Evolutionary conservation across 2,888 invertebrate genomes (phyloP).

Genomic region (Cepaea hortensis): DNA sequence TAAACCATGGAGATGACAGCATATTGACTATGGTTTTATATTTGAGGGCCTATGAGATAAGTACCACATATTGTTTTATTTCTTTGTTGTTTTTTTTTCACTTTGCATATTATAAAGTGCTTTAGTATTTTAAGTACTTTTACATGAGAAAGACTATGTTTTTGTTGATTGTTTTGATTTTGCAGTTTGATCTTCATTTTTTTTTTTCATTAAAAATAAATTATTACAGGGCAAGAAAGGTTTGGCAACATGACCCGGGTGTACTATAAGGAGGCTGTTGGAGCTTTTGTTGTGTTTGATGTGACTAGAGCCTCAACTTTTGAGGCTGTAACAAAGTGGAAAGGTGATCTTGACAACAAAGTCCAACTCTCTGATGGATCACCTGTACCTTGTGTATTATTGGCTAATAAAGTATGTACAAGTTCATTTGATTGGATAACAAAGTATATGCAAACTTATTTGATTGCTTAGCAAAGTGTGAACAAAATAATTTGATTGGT

Average conservation of each 20-base stretch:
- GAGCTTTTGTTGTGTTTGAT: conserved; percentile 79
- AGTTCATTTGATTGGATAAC: too few relatives aligned
- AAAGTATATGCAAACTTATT: too few relatives aligned
- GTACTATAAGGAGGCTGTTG: conserved; percentile 80
- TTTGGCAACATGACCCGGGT: conserved; percentile 81
- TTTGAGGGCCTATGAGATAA: too few relatives aligned
- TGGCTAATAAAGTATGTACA: conserved; percentile 79
- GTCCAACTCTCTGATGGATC: conserved; percentile 79
- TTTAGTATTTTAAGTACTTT: too few relatives aligned
- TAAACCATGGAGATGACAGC: too few relatives aligned
- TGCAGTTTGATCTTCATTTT: background rate
- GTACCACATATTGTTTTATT: too few relatives aligned
- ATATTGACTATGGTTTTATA: too few relatives aligned
- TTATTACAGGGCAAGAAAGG: conserved; percentile 79
- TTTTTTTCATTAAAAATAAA: background rate
- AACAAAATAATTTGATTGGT: too few relatives aligned
- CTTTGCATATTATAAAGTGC: too few relatives aligned
- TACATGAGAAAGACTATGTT: too few relatives aligned
- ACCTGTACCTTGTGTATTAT: conserved; percentile 79
- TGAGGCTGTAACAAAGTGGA: conserved; percentile 80
- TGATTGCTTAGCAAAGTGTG: too few relatives aligned
- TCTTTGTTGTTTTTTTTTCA: too few relatives aligned
- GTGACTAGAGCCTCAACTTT: conserved; percentile 80
- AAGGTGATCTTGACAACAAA: conserved; percentile 80
- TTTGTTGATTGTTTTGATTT: background rate